Base-by-base conservation (phyloP, 2,113 vertebrate species). In the Tautogolabrus adspersus region DNA sequence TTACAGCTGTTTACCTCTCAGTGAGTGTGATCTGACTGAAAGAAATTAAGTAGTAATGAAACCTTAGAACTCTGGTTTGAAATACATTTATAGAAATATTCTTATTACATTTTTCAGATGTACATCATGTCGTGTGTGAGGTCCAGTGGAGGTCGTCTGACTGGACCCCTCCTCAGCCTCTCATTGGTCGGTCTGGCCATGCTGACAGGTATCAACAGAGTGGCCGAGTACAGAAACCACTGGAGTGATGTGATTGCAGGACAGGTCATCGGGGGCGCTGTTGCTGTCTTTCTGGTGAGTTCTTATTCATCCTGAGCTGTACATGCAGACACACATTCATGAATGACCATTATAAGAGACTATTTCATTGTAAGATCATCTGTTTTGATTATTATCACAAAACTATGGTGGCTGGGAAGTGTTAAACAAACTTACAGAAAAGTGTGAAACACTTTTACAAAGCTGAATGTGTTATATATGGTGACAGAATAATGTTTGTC, bases 161-260 rank as follows among this genome's bases (percentile, higher is more conserved):
- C 95, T 44, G 96, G 95, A 79, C 96, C 96, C 26, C 94, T 97
- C 69, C 85, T 97, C 15, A 96, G 96, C 66, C 92, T 97, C 87
- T 90, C 95, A 46, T 89, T 97, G 89, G 95, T 97, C 94, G 95
- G 95, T 72, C 79, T 96, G 94, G 96, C 96, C 16, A 94, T 96
- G 77, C 96, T 97, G 66, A 96, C 95, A 52, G 96, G 96, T 86
- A 94, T 97, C 91, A 97, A 97, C 92, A 95, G 96, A 92, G 96
- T 97, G 89, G 95, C 96, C 56, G 96, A 97, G 87, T 96, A 97
- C 91, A 94, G 96, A 75, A 97, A 97, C 94, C 96, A 97, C 72
- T 97, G 96, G 96, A 96, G 94, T 34, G 96, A 97, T 80, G 95
- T 97, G 76, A 94, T 97, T 82, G 96, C 95, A 73, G 96, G 96